These are phyloP conservation scores for Probosciger aterrimus DNA, from an alignment of 2,113 vertebrate species.

Conservation along the genomic window DNA sequence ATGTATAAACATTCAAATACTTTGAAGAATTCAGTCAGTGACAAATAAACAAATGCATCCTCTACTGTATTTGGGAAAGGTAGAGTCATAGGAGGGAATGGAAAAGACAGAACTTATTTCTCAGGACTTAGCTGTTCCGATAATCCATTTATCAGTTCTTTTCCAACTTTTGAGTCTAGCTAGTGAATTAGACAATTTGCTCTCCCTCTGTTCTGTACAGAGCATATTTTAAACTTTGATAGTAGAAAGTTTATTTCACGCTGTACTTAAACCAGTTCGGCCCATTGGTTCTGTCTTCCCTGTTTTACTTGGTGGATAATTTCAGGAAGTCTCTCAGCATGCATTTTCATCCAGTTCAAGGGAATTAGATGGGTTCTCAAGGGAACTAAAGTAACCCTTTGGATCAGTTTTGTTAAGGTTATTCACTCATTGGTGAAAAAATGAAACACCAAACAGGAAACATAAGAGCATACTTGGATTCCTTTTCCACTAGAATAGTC, in stretches of 20 bases:
- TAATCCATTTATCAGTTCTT: background rate
- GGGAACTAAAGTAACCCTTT: background rate
- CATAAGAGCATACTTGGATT: background rate
- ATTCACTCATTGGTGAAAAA: background rate
- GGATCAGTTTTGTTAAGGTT: background rate
- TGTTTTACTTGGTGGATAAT: background rate
- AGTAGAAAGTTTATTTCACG: background rate
- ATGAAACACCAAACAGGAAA: background rate
- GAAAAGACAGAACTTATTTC: background rate
- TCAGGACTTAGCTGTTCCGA: background rate
- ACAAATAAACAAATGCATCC: background rate
- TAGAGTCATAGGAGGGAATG: background rate
- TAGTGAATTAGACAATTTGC: background rate
- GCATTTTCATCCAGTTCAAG: slow-evolving; percentile 6
- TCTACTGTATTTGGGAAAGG: background rate
- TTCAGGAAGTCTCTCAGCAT: background rate
- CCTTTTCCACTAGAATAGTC: background rate
- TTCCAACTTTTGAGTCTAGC: background rate
- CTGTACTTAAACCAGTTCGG: background rate
- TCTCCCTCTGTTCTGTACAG: background rate
- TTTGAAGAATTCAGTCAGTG: background rate
- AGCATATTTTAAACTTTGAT: background rate
- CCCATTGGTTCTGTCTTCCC: background rate
- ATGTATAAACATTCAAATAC: background rate
- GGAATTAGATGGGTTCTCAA: background rate